Evolutionary conservation across 23 tunicate genomes (phyloP).

Genomic region (Oikopleura dioica): DNA sequence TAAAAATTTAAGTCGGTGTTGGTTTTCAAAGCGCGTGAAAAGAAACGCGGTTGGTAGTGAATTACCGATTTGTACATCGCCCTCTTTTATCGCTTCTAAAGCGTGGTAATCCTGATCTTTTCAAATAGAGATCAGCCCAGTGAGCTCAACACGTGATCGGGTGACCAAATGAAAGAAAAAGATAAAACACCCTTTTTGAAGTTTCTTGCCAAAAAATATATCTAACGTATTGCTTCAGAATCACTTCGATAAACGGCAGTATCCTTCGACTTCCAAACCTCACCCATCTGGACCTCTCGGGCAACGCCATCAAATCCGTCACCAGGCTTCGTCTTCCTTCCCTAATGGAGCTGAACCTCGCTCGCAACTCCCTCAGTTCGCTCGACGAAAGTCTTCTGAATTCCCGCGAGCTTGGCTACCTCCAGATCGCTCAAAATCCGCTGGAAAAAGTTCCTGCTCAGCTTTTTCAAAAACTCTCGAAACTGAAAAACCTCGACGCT

Average conservation of each 20-base stretch:
- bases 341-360: background rate
- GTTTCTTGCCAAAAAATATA: no score
- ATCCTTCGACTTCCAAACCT: slow-evolving; percentile 6
- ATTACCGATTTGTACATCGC: no score
- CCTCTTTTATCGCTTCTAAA: no score
- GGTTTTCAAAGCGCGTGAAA: no score
- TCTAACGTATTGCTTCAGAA: no score
- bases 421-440: background rate
- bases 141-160: no score
- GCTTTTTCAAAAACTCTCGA: background rate
- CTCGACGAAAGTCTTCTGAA: background rate
- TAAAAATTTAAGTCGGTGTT: no score
- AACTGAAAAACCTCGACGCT: background rate
- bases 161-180: no score
- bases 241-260: background rate
- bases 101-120: no score
- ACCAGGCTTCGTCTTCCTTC: background rate
- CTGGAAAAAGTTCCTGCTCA: background rate
- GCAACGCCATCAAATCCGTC: background rate
- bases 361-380: background rate
- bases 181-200: no score
- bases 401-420: background rate
- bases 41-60: no score
- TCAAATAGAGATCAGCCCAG: no score
- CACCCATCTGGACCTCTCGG: slow-evolving; percentile 6